Conservation (phyloP, 2,888 invertebrate species). For the Rhamnusium bicolor region DNA sequence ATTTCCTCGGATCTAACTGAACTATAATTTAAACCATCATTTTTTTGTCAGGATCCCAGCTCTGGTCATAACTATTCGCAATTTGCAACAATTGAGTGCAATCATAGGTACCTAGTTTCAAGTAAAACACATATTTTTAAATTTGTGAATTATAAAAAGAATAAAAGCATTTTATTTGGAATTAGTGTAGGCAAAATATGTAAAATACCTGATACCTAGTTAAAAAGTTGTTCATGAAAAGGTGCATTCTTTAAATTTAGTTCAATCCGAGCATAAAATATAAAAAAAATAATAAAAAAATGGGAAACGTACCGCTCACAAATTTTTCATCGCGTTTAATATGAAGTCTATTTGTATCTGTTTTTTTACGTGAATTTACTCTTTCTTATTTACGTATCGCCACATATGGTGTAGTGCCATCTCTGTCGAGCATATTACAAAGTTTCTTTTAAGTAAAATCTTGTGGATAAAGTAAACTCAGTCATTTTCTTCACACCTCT, state of each 20-base stretch:
- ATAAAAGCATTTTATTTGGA: too few relatives aligned
- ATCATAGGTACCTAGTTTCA: too few relatives aligned
- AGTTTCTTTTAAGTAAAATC: constrained; percentile 57
- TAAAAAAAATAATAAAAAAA: constrained; percentile 33
- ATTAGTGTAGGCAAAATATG: too few relatives aligned
- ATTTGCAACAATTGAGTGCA: too few relatives aligned
- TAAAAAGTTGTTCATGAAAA: background rate
- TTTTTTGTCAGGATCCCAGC: too few relatives aligned
- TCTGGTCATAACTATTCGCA: too few relatives aligned
- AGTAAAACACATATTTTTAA: too few relatives aligned
- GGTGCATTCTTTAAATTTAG: constrained; percentile 14
- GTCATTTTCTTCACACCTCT: constrained; percentile 65
- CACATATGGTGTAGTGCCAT: constrained; percentile 51
- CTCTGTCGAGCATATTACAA: constrained; percentile 45
- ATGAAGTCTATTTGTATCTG: constrained; percentile 55
- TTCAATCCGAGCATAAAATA: background rate
- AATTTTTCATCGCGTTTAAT: constrained; percentile 60
- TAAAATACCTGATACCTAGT: background rate
- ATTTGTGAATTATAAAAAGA: too few relatives aligned
- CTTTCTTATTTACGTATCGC: constrained; percentile 45
- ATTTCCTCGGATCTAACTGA: too few relatives aligned
- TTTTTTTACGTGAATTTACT: constrained; percentile 50
- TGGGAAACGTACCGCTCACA: constrained; percentile 48
- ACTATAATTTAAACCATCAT: too few relatives aligned
- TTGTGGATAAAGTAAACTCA: constrained; percentile 64